Conservation (phyloP, 2,888 invertebrate genomes). For the Erannis defoliaria region DNA sequence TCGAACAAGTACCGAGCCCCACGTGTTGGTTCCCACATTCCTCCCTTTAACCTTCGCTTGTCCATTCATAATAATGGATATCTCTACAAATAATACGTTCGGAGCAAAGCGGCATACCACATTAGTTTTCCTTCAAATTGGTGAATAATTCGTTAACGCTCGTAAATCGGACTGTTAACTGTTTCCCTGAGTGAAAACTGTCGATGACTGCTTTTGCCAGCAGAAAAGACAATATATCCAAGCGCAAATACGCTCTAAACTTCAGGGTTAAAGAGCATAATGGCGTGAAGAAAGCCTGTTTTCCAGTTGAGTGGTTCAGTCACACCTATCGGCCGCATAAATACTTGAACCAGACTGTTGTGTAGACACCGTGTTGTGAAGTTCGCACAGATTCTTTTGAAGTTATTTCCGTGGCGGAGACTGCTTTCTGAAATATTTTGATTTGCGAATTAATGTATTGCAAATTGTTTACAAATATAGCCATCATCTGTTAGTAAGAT, state of each 20-base stretch:
- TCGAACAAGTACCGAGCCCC: not conserved
- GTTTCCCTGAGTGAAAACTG: constrained; percentile 45
- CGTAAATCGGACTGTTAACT: constrained; percentile 49
- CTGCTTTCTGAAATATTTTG: constrained; percentile 31
- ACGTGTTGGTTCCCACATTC: constrained; percentile 27
- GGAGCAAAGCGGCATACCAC: constrained; percentile 50
- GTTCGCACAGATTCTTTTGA: constrained; percentile 32
- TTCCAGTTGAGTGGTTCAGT: constrained; percentile 25
- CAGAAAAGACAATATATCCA: constrained; percentile 22
- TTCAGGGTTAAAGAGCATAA: constrained; percentile 31
- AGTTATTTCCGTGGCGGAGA: constrained; percentile 32
- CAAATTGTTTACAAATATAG: constrained; percentile 34
- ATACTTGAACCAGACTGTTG: constrained; percentile 27
- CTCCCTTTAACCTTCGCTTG: constrained; percentile 36
- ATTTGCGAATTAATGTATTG: constrained; percentile 28
- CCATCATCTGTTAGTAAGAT: constrained; percentile 27
- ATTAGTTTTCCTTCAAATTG: constrained; percentile 54
- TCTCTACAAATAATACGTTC: constrained; percentile 39
- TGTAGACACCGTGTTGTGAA: constrained; percentile 34
- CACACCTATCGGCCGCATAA: constrained; percentile 25
- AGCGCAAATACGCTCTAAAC: constrained; percentile 29
- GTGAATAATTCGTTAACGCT: constrained; percentile 52
- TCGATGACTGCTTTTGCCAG: constrained; percentile 41
- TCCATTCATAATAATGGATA: constrained; percentile 38
- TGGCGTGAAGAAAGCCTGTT: constrained; percentile 19